These are phyloP conservation scores for Eupithecia subfuscata DNA, from an alignment of 2,888 invertebrate genomes.

Conservation along the genomic window DNA sequence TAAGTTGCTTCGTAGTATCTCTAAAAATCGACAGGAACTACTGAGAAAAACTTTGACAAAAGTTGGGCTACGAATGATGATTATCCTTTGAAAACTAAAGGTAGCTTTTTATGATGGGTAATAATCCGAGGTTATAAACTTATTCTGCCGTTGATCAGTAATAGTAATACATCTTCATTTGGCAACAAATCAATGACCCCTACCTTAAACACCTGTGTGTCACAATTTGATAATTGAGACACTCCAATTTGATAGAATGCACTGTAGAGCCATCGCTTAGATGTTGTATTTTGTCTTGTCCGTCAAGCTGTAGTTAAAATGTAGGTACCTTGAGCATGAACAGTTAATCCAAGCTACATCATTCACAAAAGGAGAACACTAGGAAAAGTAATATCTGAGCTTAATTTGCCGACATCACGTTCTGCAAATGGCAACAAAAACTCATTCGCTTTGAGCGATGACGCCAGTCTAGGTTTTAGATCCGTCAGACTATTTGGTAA, in stretches of 20 bases:
- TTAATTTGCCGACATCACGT: slow-evolving; percentile 35
- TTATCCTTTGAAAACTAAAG: background rate
- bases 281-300: background rate
- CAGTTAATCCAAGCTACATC: slow-evolving; percentile 4
- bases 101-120: background rate
- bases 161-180: background rate
- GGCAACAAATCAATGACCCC: background rate
- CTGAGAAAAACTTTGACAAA: background rate
- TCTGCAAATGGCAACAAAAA: slow-evolving; percentile 37
- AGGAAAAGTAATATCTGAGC: slow-evolving; percentile 32
- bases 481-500: slow-evolving; percentile 49
- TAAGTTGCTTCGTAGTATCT: background rate
- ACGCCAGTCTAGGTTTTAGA: slow-evolving; percentile 58
- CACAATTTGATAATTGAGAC: no score
- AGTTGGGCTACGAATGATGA: background rate
- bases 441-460: slow-evolving; percentile 50
- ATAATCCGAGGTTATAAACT: background rate
- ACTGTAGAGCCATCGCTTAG: background rate
- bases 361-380: slow-evolving; percentile 4
- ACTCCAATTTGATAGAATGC: background rate
- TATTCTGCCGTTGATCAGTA: background rate
- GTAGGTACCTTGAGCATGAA: background rate
- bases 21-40: background rate
- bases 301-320: background rate
- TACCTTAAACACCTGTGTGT: background rate